Percentiles rank a stretch among this genome's conserved stretches.
These are phyloP conservation scores for Perognathus longimembris DNA, from an alignment of 2,113 vertebrate genomes.

Conservation along the genomic window DNA sequence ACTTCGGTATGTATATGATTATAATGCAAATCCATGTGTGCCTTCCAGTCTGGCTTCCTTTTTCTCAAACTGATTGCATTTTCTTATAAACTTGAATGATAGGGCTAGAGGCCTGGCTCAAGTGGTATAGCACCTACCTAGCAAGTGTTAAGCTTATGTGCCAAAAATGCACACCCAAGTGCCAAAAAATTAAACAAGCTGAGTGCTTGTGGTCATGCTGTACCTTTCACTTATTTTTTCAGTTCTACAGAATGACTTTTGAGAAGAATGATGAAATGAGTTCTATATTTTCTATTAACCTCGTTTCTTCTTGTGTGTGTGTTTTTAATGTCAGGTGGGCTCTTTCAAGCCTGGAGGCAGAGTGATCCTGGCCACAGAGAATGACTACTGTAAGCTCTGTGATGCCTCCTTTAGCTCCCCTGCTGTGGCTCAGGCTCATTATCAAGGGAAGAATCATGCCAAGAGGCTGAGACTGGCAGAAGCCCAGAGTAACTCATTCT, in stretches of 20 bases:
- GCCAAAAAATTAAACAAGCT: background rate
- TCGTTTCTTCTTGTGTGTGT: constrained; percentile 55
- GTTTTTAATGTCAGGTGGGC: constrained; percentile 85
- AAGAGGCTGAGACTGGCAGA: constrained; percentile 95
- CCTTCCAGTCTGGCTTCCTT: background rate
- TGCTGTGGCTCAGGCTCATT: constrained; percentile 97
- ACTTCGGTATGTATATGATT: background rate
- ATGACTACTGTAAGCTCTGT: constrained; percentile 98
- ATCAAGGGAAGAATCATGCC: constrained; percentile 98
- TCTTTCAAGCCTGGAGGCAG: constrained; percentile 92
- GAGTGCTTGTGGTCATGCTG: background rate
- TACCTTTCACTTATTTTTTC: background rate
- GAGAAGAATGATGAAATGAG: background rate
- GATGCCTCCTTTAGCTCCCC: constrained; percentile 98
- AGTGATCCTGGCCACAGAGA: constrained; percentile 98
- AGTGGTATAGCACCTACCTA: too few species aligned
- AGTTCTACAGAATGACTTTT: background rate
- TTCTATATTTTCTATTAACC: background rate
- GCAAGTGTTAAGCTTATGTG: too few species aligned
- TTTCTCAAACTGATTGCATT: background rate
- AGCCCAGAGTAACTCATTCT: constrained; percentile 92
- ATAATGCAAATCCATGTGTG: constrained; percentile 20
- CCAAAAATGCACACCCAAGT: too few species aligned
- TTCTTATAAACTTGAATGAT: constrained; percentile 10
- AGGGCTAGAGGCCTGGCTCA: too few species aligned